phyloP scores from a whole-genome alignment of 2,797 vertebrate genomes.

The Rhodeus uyekii region DNA sequence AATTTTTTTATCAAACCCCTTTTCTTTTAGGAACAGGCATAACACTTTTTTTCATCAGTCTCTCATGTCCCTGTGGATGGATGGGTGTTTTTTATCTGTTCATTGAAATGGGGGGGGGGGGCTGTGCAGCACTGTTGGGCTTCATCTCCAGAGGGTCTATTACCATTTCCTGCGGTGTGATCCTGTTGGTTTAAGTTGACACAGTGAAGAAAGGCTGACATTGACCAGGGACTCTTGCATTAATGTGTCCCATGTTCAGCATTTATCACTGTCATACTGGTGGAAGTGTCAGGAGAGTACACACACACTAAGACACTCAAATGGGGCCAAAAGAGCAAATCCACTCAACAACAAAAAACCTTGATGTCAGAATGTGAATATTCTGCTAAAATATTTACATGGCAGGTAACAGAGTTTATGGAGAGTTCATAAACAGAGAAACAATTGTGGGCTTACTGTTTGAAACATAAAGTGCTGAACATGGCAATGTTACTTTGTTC shows the following conservation, averaged over 20 bases:
- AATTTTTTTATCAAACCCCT: too few relatives aligned
- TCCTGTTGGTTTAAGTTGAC: conserved; percentile 99
- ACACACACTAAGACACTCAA: conserved; percentile 31
- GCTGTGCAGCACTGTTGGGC: conserved; percentile 68
- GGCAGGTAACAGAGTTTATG: conserved; percentile 1
- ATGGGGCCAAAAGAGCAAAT: conserved; percentile 24
- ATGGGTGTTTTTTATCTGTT: neutral
- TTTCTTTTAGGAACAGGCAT: neutral
- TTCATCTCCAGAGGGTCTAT: conserved; percentile 93
- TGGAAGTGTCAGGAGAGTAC: conserved; percentile 67
- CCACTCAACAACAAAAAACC: conserved; percentile 41
- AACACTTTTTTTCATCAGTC: neutral
- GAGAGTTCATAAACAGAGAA: neutral
- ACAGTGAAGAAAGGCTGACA: conserved; percentile 97
- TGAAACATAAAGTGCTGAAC: neutral
- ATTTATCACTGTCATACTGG: conserved; percentile 95
- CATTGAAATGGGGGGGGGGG: neutral
- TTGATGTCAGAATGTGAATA: conserved; percentile 48
- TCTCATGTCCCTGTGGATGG: neutral
- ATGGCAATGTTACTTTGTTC: neutral
- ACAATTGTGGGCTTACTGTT: neutral
- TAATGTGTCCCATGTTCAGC: conserved; percentile 97
- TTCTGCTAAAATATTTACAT: conserved; percentile 38
- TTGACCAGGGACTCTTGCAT: conserved; percentile 94
- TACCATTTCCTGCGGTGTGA: conserved; percentile 91